Evolutionary conservation across 2,797 vertebrate genomes (phyloP).

Genomic region (Sparus aurata): DNA sequence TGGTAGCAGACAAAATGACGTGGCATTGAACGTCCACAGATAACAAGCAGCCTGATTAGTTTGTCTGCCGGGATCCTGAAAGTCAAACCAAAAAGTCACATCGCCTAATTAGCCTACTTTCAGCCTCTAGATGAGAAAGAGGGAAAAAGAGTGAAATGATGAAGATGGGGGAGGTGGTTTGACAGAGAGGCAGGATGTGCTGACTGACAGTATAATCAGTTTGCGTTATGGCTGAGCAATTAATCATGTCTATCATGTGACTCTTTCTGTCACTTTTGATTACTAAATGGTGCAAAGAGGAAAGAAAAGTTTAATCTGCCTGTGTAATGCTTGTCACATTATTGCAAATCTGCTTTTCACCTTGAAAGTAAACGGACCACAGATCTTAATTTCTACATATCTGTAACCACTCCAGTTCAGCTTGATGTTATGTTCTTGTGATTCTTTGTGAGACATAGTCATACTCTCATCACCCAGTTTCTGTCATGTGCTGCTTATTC

Average conservation of each 20-base stretch:
- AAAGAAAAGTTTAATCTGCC: background rate
- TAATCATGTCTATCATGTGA: conserved; percentile 27
- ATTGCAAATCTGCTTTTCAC: background rate
- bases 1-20: background rate
- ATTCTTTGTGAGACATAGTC: conserved; percentile 44
- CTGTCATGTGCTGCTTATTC: conserved; percentile 63
- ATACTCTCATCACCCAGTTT: conserved; percentile 22
- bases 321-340: background rate
- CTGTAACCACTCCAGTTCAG: conserved; percentile 5
- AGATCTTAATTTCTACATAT: background rate
- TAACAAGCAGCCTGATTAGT: conserved; percentile 1
- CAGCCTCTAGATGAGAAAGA: conserved; percentile 15
- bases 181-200: conserved; percentile 8
- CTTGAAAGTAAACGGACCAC: background rate
- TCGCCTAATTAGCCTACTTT: conserved; percentile 52
- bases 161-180: background rate
- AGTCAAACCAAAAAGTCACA: conserved; percentile 38
- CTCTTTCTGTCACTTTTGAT: background rate
- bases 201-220: conserved; percentile 29
- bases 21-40: conserved; percentile 1
- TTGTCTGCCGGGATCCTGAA: conserved; percentile 24
- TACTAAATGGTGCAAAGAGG: background rate
- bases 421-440: conserved; percentile 42
- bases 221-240: conserved; percentile 20
- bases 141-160: background rate